Evolutionary conservation across 2,797 vertebrate species (phyloP).

Genomic region (Morus bassanus): DNA sequence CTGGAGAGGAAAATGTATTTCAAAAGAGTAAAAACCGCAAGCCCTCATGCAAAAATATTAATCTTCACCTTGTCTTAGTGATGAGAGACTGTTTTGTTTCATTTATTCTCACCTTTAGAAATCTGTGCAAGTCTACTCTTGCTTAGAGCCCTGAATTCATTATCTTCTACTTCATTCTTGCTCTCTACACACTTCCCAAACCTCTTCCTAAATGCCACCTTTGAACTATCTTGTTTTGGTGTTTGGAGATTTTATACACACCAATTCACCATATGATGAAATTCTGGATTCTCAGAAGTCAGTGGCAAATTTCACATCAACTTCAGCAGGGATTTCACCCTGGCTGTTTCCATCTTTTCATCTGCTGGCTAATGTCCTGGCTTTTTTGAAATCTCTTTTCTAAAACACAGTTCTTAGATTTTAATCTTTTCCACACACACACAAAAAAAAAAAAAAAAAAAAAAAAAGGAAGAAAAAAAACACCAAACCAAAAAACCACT

Average conservation of each 20-base stretch:
- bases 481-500: too few species aligned
- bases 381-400: not conserved
- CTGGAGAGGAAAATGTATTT: not conserved
- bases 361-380: not conserved
- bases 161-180: not conserved
- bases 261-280: not conserved
- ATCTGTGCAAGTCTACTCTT: not conserved
- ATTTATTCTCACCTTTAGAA: conserved; percentile 24
- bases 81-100: not conserved
- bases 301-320: not conserved
- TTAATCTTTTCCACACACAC: not conserved
- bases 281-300: not conserved
- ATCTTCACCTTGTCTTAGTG: conserved; percentile 7
- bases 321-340: not conserved
- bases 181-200: not conserved
- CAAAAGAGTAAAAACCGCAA: not conserved
- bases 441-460: not conserved
- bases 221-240: not conserved
- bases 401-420: not conserved
- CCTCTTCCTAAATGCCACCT: not conserved
- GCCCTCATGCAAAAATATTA: not conserved
- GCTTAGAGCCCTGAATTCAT: not conserved
- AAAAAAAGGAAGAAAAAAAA: too few species aligned
- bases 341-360: not conserved
- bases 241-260: not conserved